Conservation (phyloP, 2,797 vertebrate species). For the Halcyon smyrnensis region DNA sequence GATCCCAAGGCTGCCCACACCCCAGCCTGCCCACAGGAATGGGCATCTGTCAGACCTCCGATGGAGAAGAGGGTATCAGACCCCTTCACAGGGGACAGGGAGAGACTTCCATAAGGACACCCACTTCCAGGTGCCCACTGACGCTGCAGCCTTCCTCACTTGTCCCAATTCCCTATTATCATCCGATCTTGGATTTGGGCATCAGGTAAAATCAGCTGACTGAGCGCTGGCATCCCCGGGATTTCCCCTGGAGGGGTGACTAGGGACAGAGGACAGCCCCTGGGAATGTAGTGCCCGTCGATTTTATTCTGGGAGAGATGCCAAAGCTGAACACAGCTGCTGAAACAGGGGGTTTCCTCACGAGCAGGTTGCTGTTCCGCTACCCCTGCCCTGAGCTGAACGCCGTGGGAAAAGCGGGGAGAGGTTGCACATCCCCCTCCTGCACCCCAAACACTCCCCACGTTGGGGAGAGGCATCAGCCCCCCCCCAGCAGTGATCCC, state of each 20-base stretch:
- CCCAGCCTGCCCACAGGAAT: neutral
- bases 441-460: neutral
- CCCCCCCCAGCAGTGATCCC: rapidly evolving
- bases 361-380: neutral
- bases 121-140: rapidly evolving
- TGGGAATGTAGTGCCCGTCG: conserved; percentile 26
- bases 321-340: conserved; percentile 62
- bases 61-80: neutral
- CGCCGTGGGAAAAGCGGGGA: rapidly evolving
- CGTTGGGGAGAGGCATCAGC: neutral
- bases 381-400: neutral
- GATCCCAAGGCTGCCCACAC: neutral
- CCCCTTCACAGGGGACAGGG: neutral
- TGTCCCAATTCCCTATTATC: neutral
- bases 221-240: neutral
- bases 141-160: neutral
- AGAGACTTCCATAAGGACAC: neutral
- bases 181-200: neutral
- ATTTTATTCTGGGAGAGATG: conserved; percentile 53
- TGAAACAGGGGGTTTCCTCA: conserved; percentile 57
- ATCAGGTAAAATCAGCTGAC: neutral
- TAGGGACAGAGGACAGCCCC: conserved; percentile 24
- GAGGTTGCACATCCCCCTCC: neutral
- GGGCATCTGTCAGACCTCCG: rapidly evolving
- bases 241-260: neutral